A percentile compares a stretch with the other conserved stretches of the same genome.
Evolutionary conservation across 2,888 invertebrate species (phyloP).

Genomic region (Reticulitermes lucifugus): DNA sequence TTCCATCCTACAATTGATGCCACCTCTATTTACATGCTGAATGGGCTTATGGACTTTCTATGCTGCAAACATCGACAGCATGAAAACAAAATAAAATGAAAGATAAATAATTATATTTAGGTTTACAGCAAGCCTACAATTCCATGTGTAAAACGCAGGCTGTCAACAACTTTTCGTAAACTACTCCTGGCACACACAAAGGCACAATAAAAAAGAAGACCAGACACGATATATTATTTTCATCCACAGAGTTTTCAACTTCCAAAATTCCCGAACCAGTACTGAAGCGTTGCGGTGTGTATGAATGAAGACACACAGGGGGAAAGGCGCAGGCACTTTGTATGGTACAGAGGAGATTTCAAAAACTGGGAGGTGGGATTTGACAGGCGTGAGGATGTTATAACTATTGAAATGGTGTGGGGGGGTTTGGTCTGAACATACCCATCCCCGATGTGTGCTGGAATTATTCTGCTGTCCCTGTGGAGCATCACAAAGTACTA

Average conservation of each 20-base stretch:
- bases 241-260: conserved; percentile 26
- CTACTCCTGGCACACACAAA: conserved; percentile 24
- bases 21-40: too few relatives aligned
- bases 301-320: conserved; percentile 18
- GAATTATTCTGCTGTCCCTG: conserved; percentile 26
- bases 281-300: background rate
- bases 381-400: conserved; percentile 23
- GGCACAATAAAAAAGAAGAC: conserved; percentile 11
- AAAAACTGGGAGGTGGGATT: conserved; percentile 8
- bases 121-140: background rate
- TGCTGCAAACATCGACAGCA: too few relatives aligned
- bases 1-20: too few relatives aligned
- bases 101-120: too few relatives aligned
- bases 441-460: background rate
- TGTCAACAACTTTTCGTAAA: conserved; percentile 14
- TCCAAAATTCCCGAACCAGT: conserved; percentile 6
- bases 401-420: conserved; percentile 16
- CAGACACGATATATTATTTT: conserved; percentile 13
- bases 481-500: conserved; percentile 16
- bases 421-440: conserved; percentile 14
- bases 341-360: conserved; percentile 25
- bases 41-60: too few relatives aligned
- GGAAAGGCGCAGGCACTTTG: conserved; percentile 5
- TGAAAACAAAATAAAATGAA: too few relatives aligned
- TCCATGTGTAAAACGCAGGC: background rate